Base-by-base conservation (phyloP, 2,888 invertebrate species). In the Acrobasis repandana region DNA sequence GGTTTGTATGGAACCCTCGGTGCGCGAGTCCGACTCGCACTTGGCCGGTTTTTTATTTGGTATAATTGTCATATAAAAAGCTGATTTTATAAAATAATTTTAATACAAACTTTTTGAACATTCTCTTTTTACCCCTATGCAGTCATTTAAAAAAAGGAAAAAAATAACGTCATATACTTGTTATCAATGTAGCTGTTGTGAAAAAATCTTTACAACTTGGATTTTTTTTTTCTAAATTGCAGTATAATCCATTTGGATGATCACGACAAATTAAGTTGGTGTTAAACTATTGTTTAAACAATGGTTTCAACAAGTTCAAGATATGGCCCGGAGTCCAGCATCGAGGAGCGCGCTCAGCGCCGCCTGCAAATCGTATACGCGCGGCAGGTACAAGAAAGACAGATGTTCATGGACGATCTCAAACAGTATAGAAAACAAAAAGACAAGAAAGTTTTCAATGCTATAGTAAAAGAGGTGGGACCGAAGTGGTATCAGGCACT, bases 401-500 rank as follows among this genome's bases (percentile, higher is more conserved):
- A 83, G 67, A 59, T 83, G 16, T 91, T 85, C 67, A 85, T 91
- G 85, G 74, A 87, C 56, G 91, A 88, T 52, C 82, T 91, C n/a
- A 82, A 78, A 58, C 71, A 76, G 56, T 61, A 78, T 34, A 82
- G 91, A 4, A 77, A 64, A 59, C 69, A 75, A 36, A 77, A 62
- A 56, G 72, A 75, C 9, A 84, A 76, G 65, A 49, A 64, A 10
- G 47, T 79, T 14, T 62, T 81, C 8, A 71, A 69, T 61, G 65
- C 46, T 11, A 71, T 88, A n/a, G 77, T 57, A 60, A 54, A 61
- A 2, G 63, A 73, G 1, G 73, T 88, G 9, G 92, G 91, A 1
- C 90, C 92, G 0, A 75, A 64, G 10, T 92, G 92, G 92, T 88
- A 90, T 63, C 90, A 91, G 68, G 82, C 84, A 1, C 79, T 92